These are phyloP conservation scores for Scarus forsteni DNA, from an alignment of 2,797 vertebrate genomes.

Conservation along the genomic window DNA sequence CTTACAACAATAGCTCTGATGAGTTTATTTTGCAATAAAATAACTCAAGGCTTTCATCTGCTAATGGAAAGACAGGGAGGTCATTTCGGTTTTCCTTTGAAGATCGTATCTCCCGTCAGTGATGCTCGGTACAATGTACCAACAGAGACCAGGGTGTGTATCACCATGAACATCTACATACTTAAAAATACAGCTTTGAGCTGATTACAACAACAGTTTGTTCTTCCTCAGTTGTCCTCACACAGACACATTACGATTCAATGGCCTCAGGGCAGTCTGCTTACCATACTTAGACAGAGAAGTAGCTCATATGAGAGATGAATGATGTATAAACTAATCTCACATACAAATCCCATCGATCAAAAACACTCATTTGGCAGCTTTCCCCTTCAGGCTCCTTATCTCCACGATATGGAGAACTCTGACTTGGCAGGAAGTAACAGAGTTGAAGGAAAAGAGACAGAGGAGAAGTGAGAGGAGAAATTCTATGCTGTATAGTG, in stretches of 20 bases:
- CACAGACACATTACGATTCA: constrained; percentile 50
- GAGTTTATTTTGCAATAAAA: constrained; percentile 58
- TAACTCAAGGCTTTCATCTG: constrained; percentile 43
- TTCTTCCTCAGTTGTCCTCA: constrained; percentile 54
- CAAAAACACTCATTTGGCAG: constrained; percentile 76
- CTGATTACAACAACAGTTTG: constrained; percentile 57
- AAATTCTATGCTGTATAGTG: constrained; percentile 51
- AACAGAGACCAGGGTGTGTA: constrained; percentile 49
- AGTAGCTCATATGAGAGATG: constrained; percentile 50
- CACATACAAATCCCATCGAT: constrained; percentile 71
- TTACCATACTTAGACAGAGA: constrained; percentile 50
- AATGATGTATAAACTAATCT: constrained; percentile 74
- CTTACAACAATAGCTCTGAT: constrained; percentile 64
- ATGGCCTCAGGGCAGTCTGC: constrained; percentile 62
- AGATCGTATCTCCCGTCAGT: constrained; percentile 41
- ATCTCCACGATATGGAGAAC: constrained; percentile 73
- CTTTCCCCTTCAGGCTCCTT: constrained; percentile 64
- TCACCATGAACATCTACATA: background rate
- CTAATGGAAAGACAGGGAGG: constrained; percentile 33
- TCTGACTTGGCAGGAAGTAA: constrained; percentile 66
- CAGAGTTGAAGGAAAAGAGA: constrained; percentile 49
- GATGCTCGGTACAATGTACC: constrained; percentile 37
- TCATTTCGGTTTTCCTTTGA: constrained; percentile 44
- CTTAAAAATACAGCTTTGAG: constrained; percentile 11
- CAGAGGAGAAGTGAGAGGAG: constrained; percentile 36